phyloP scores from a whole-genome alignment of 2,888 invertebrate genomes.

The Aphodius granarius region DNA sequence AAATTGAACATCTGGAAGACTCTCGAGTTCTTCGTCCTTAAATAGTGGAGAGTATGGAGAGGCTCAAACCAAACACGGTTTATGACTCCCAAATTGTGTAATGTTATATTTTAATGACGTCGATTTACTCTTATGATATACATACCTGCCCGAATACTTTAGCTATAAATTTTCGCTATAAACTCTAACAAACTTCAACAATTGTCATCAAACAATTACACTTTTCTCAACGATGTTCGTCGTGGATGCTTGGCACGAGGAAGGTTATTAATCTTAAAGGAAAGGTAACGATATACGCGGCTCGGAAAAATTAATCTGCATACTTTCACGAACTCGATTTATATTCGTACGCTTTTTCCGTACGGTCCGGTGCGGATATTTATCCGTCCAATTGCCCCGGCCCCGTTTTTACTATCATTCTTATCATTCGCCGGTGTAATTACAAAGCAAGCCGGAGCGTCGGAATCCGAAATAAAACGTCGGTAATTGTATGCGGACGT shows the following conservation, averaged over 20 bases:
- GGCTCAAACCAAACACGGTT: conserved; percentile 11
- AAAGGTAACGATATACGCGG: conserved; percentile 4
- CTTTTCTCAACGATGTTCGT: background rate
- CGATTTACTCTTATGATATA: too few species aligned
- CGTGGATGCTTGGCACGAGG: background rate
- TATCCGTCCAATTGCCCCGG: conserved; percentile 46
- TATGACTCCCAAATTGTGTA: background rate
- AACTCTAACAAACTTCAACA: too few species aligned
- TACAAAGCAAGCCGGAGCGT: conserved; percentile 49
- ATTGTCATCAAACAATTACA: background rate
- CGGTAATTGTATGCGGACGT: conserved; percentile 46
- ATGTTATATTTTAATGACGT: background rate
- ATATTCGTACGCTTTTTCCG: conserved; percentile 21
- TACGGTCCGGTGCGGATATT: conserved; percentile 37
- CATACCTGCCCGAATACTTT: too few species aligned
- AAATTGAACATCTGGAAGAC: conserved; percentile 1
- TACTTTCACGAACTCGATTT: conserved; percentile 25
- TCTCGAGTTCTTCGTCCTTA: conserved; percentile 20
- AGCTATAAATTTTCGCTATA: too few species aligned
- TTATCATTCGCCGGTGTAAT: conserved; percentile 50
- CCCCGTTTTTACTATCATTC: conserved; percentile 27
- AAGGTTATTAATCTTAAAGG: conserved; percentile 5
- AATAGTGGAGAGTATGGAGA: conserved; percentile 18
- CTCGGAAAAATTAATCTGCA: conserved; percentile 22
- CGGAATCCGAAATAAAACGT: conserved; percentile 52